Base-by-base conservation (phyloP, 2,797 vertebrate species). In the Tiaroga cobitis region DNA sequence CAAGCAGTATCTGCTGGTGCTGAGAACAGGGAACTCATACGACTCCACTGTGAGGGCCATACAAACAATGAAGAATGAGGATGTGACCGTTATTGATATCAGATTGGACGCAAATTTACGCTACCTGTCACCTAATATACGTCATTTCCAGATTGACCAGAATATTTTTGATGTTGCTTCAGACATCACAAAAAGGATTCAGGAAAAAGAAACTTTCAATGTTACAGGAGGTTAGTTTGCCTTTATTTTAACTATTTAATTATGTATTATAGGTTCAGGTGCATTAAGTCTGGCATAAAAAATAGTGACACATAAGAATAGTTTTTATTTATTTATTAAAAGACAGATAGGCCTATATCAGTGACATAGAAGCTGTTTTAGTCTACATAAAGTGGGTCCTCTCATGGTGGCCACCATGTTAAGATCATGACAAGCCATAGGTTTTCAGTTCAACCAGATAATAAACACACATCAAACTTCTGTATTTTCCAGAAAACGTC, bases 1-100 rank as follows among this genome's bases (percentile, higher is more conserved):
- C 70, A 90, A 85, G 3, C 95, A 97, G 87, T 94, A 92, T 89
- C 91, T 95, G 46, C 92, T 96, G 10, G 88, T 97, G 10, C 4
- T 97, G 18, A 94, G 94, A 1, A 94, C 92, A 0, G 95, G 93
- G 37, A 84, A 92, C 75, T 96, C 96, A 0, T 82, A 89, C 19
- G 95, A 96, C 83, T 2, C 65, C 0, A 19, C 92, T 5, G 56
- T 69, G 4, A 92, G 68, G n/a, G 82, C 87, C 2, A 87, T 93
- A 0, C 91, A 92, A 49, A 83, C 61, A 7, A 72, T 97, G 54
- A 95, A 94, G 85, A 75, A 90, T 3, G 82, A 90, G 3, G 95
- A 95, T 0, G 70, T 97, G 3, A 94, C 89, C 0, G 85, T 96
- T 63, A 59, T 96, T 46, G 92, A 92, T 10, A 43, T 96, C 76